Percentiles rank a stretch among this genome's conserved stretches.
phyloP scores from a whole-genome alignment of 1,140 invertebrate genomes.

The Musca vetustissima region DNA sequence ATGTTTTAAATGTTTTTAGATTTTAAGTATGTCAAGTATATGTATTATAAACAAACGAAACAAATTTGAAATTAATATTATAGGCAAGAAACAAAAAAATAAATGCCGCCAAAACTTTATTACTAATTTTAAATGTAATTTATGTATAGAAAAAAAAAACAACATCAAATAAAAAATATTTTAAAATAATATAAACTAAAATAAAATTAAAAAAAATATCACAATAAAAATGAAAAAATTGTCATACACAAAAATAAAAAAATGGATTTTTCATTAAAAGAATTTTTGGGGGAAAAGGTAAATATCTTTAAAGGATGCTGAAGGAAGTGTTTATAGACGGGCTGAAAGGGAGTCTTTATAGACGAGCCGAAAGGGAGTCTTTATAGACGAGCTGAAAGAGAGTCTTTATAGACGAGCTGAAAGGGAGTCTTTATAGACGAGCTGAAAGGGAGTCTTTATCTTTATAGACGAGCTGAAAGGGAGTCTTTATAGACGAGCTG shows the following conservation, averaged over 20 bases:
- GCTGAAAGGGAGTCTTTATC: too few species aligned
- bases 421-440: too few species aligned
- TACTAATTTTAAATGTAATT: constrained; percentile 22
- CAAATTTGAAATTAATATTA: not conserved
- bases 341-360: too few species aligned
- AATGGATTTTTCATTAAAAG: not conserved
- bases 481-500: too few species aligned
- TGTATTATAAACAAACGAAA: not conserved
- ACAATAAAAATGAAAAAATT: constrained; percentile 10
- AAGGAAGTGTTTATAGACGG: too few species aligned
- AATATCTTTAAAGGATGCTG: too few species aligned
- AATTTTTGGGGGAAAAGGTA: too few species aligned
- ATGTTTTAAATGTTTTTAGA: constrained; percentile 14
- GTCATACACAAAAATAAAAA: constrained; percentile 10
- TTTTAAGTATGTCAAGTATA: not conserved
- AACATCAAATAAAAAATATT: not conserved
- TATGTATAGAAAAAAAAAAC: constrained; percentile 8
- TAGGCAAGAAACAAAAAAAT: too few species aligned
- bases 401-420: too few species aligned
- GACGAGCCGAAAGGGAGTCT: too few species aligned
- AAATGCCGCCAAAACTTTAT: not conserved
- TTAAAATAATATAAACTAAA: not conserved
- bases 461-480: too few species aligned
- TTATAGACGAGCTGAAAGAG: too few species aligned
- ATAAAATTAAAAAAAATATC: not conserved